A percentile compares a stretch with the other conserved stretches of the same genome.
Conservation (phyloP, 2,797 vertebrate species). For the Eutrigla gurnardus region DNA sequence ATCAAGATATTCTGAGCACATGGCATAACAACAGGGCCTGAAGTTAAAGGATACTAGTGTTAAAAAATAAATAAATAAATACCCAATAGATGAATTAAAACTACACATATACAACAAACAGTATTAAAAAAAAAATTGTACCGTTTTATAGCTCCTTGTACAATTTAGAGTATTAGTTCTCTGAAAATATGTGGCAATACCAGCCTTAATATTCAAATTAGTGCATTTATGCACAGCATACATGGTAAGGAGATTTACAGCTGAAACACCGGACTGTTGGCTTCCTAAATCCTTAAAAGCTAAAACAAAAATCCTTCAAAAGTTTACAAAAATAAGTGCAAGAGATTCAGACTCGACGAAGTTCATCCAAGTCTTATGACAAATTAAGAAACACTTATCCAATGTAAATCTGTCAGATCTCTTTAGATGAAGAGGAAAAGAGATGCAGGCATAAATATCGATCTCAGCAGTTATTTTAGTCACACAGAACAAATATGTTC, state of each 20-base stretch:
- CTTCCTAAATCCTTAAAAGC: not conserved
- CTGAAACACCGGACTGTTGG: constrained; percentile 11
- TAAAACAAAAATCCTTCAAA: too few relatives aligned
- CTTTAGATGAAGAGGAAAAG: constrained; percentile 13
- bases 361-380: constrained; percentile 4
- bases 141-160: too few relatives aligned
- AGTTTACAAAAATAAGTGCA: constrained; percentile 9
- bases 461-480: constrained; percentile 42
- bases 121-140: too few relatives aligned
- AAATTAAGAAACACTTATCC: too few relatives aligned
- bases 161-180: too few relatives aligned
- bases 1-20: constrained; percentile 56
- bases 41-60: constrained; percentile 56
- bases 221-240: not conserved
- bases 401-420: constrained; percentile 13
- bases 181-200: too few relatives aligned
- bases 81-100: not conserved
- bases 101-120: not conserved
- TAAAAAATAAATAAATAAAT: constrained; percentile 38
- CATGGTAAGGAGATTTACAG: not conserved
- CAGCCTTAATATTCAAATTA: not conserved
- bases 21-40: constrained; percentile 60
- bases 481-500: constrained; percentile 36
- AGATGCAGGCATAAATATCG: constrained; percentile 10
- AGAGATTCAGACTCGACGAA: not conserved